Percentiles rank a stretch among this genome's conserved stretches.
Conservation (phyloP, 2,113 vertebrate species). For the Ctenodactylus gundi region DNA sequence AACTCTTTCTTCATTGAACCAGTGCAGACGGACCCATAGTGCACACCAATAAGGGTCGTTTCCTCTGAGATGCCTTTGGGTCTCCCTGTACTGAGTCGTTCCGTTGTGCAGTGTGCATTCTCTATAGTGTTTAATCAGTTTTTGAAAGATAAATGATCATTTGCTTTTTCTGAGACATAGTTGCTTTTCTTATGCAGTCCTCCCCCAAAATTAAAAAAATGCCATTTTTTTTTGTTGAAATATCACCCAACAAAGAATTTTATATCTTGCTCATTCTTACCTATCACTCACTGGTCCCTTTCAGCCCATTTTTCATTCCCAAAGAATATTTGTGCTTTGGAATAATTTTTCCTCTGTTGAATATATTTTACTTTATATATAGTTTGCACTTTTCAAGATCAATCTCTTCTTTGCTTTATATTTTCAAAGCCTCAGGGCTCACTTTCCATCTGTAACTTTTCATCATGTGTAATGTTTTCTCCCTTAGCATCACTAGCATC, state of each 20-base stretch:
- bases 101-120: not conserved
- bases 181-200: constrained; percentile 51
- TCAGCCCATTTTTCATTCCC: constrained; percentile 48
- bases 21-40: not conserved
- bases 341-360: constrained; percentile 53
- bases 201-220: too few relatives aligned
- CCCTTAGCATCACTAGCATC: not conserved
- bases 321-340: constrained; percentile 48
- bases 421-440: constrained; percentile 20
- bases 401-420: constrained; percentile 13
- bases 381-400: constrained; percentile 36
- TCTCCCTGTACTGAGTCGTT: not conserved
- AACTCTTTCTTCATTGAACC: not conserved
- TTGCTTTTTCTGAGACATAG: constrained; percentile 3
- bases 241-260: constrained; percentile 34
- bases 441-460: constrained; percentile 44
- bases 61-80: not conserved
- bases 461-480: not conserved
- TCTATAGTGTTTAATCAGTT: constrained; percentile 29
- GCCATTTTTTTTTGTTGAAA: constrained; percentile 31
- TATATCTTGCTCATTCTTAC: constrained; percentile 57
- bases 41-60: not conserved
- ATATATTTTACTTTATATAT: constrained; percentile 38
- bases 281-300: constrained; percentile 11
- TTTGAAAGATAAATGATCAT: constrained; percentile 54